phyloP scores from a whole-genome alignment of 2,888 invertebrate genomes.

The Drosophila fulvimacula region DNA sequence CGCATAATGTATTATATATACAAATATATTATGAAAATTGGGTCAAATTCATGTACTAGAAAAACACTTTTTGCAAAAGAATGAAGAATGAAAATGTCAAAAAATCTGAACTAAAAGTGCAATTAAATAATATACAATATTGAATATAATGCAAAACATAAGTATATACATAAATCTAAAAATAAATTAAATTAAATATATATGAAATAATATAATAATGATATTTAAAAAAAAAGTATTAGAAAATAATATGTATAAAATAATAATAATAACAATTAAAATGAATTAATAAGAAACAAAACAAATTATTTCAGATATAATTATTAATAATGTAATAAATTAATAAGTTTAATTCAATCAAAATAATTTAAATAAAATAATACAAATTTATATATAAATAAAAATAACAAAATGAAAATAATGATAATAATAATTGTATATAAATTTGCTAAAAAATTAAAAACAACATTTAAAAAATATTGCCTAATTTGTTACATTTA shows the following conservation, averaged over 20 bases:
- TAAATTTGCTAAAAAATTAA: too few relatives aligned
- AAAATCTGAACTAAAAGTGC: neutral
- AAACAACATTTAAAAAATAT: too few relatives aligned
- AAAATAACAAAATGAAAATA: neutral
- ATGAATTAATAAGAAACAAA: neutral
- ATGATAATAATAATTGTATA: too few relatives aligned
- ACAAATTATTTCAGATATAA: too few relatives aligned
- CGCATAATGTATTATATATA: slow-evolving; percentile 12
- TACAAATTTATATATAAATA: neutral
- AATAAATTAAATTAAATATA: neutral
- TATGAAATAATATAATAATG: too few relatives aligned
- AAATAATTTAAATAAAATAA: neutral
- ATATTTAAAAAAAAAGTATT: neutral
- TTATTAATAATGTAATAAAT: too few relatives aligned
- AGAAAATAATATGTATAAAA: neutral
- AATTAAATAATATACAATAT: neutral
- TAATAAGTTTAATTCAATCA: neutral
- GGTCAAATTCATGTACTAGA: slow-evolving; percentile 66
- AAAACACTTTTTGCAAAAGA: slow-evolving; percentile 27
- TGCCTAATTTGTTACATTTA: too few relatives aligned
- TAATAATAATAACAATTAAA: neutral
- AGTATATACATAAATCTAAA: too few relatives aligned
- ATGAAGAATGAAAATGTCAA: slow-evolving; percentile 9
- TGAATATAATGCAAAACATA: neutral
- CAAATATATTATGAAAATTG: slow-evolving; percentile 59